Conservation (phyloP, 2,888 invertebrate genomes). For the Pseudoips prasinana region DNA sequence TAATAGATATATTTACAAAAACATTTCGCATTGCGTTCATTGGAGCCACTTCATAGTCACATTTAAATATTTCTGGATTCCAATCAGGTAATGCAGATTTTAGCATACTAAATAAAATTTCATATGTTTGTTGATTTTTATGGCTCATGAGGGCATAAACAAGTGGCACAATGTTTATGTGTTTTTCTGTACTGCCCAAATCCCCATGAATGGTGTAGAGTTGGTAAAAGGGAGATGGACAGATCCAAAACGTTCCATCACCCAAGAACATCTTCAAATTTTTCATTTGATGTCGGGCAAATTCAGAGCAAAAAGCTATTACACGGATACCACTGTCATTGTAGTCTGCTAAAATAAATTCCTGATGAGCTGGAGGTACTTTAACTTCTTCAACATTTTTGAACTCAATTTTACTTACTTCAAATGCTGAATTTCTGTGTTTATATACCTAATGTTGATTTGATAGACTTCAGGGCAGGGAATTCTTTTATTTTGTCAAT, state of each 20-base stretch:
- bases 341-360: constrained; percentile 17
- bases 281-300: constrained; percentile 6
- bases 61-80: constrained; percentile 18
- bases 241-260: constrained; percentile 13
- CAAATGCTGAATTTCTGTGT: constrained; percentile 14
- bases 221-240: constrained; percentile 15
- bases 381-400: constrained; percentile 12
- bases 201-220: constrained; percentile 20
- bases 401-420: constrained; percentile 12
- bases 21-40: constrained; percentile 11
- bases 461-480: constrained; percentile 11
- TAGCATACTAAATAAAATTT: constrained; percentile 10
- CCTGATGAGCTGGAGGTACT: constrained; percentile 11
- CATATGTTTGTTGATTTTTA: constrained; percentile 12
- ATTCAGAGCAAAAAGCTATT: constrained; percentile 13
- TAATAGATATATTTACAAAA: constrained; percentile 9
- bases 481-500: constrained; percentile 14
- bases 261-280: constrained; percentile 10
- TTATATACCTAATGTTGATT: constrained; percentile 14
- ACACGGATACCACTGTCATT: constrained; percentile 12
- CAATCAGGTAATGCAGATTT: constrained; percentile 20
- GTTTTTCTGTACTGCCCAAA: constrained; percentile 16
- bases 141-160: constrained; percentile 18
- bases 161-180: constrained; percentile 16
- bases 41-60: constrained; percentile 17